These are phyloP conservation scores for Megathymus violae DNA, from an alignment of 1,140 invertebrate genomes.

Conservation along the genomic window DNA sequence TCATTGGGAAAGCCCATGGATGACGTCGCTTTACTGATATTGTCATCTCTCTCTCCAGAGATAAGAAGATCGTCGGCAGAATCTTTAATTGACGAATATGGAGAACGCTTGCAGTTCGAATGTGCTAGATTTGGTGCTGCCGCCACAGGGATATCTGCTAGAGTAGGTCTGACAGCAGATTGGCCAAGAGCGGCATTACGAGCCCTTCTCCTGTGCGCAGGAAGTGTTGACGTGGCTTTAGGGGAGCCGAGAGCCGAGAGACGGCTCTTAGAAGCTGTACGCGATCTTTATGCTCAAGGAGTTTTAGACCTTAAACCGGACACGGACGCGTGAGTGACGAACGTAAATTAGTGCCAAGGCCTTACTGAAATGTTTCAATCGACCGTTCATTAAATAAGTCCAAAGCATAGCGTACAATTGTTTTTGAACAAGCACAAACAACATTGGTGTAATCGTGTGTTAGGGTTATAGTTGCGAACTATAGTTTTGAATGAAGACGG, in stretches of 20 bases:
- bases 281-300: slow-evolving; percentile 70
- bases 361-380: slow-evolving; percentile 50
- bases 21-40: slow-evolving; percentile 90
- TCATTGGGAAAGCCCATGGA: slow-evolving; percentile 88
- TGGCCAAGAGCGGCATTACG: slow-evolving; percentile 89
- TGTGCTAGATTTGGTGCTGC: slow-evolving; percentile 85
- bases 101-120: slow-evolving; percentile 85
- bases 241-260: slow-evolving; percentile 87
- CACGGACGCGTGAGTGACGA: slow-evolving; percentile 56
- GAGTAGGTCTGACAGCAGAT: slow-evolving; percentile 85
- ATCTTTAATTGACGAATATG: slow-evolving; percentile 88
- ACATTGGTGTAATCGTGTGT: slow-evolving; percentile 51
- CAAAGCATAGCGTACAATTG: slow-evolving; percentile 49
- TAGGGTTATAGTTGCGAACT: slow-evolving; percentile 47
- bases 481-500: slow-evolving; percentile 46
- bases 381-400: slow-evolving; percentile 55
- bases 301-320: slow-evolving; percentile 71
- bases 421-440: slow-evolving; percentile 67
- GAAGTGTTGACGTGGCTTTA: slow-evolving; percentile 89
- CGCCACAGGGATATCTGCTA: slow-evolving; percentile 84
- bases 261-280: slow-evolving; percentile 76
- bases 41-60: slow-evolving; percentile 90
- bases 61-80: slow-evolving; percentile 86
- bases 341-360: slow-evolving; percentile 57
- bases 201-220: slow-evolving; percentile 90